These are phyloP conservation scores for Apolygus lucorum DNA, from an alignment of 1,140 invertebrate genomes.

Conservation along the genomic window DNA sequence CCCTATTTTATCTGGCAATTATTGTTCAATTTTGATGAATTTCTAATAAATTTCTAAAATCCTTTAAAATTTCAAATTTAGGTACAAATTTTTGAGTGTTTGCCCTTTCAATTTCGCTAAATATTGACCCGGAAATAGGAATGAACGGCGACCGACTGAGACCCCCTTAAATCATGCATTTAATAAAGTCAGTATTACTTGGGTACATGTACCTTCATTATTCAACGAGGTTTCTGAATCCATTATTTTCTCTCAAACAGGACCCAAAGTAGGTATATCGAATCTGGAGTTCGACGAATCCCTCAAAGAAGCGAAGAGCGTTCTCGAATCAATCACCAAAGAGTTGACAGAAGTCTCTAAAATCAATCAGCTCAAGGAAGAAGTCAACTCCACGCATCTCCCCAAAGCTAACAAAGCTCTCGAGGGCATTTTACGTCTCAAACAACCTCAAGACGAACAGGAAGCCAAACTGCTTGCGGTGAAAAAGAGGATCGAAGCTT, in stretches of 20 bases:
- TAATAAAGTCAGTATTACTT: no score
- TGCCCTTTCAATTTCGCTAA: no score
- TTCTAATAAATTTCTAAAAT: no score
- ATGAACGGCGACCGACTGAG: no score
- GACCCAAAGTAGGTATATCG: conserved; percentile 16
- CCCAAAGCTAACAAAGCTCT: conserved; percentile 21
- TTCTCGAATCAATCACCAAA: conserved; percentile 51
- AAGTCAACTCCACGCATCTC: conserved; percentile 17
- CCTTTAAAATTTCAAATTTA: no score
- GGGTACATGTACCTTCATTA: background rate
- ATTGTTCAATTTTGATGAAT: no score
- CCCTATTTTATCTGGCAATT: no score
- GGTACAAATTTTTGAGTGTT: no score
- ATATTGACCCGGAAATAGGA: no score
- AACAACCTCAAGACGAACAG: background rate
- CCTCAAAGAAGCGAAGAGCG: conserved; percentile 58
- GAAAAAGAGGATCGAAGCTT: conserved; percentile 48
- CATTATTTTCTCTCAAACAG: background rate
- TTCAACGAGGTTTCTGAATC: background rate
- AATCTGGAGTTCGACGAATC: conserved; percentile 57
- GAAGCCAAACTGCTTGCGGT: conserved; percentile 43
- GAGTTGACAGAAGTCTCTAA: conserved; percentile 20
- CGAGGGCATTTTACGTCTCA: conserved; percentile 20
- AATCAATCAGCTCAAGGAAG: conserved; percentile 28
- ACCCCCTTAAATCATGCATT: no score